Percentiles rank a stretch among this genome's conserved stretches.
Evolutionary conservation across 37 sponge, comb jelly and placozoan species (phyloP).

Genomic region (Cladorhizidae sp.): DNA sequence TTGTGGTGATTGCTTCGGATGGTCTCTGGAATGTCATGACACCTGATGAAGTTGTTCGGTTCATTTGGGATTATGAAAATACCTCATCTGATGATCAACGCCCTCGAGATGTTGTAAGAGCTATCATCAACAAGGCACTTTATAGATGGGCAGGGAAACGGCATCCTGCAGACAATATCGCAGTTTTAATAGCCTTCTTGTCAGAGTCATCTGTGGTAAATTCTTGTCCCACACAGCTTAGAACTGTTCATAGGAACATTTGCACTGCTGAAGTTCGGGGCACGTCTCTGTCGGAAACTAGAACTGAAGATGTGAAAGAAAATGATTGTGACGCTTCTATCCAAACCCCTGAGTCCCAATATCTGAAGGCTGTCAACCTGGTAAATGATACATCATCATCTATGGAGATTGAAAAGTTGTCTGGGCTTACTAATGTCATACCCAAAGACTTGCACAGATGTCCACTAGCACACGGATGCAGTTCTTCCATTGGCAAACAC

Average conservation of each 20-base stretch:
- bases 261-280: too few relatives aligned
- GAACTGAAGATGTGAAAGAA: too few relatives aligned
- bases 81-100: conserved; percentile 22
- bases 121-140: conserved; percentile 75
- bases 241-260: too few relatives aligned
- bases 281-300: too few relatives aligned
- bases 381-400: too few relatives aligned
- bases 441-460: neutral
- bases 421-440: neutral
- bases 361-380: too few relatives aligned
- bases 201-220: conserved; percentile 3
- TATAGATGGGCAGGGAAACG: conserved; percentile 56
- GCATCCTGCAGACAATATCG: conserved; percentile 82
- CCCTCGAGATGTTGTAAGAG: conserved; percentile 59
- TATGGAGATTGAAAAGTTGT: too few relatives aligned
- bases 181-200: conserved; percentile 78
- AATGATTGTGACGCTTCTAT: too few relatives aligned
- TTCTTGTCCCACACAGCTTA: too few relatives aligned
- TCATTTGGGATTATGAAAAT: conserved; percentile 54
- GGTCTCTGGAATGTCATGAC: conserved; percentile 90
- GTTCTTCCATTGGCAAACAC: conserved; percentile 5
- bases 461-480: neutral
- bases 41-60: conserved; percentile 72
- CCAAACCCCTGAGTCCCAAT: too few relatives aligned
- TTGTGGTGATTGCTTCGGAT: conserved; percentile 83